phyloP scores from a whole-genome alignment of 2,113 vertebrate species.

The Fulmarus glacialis region DNA sequence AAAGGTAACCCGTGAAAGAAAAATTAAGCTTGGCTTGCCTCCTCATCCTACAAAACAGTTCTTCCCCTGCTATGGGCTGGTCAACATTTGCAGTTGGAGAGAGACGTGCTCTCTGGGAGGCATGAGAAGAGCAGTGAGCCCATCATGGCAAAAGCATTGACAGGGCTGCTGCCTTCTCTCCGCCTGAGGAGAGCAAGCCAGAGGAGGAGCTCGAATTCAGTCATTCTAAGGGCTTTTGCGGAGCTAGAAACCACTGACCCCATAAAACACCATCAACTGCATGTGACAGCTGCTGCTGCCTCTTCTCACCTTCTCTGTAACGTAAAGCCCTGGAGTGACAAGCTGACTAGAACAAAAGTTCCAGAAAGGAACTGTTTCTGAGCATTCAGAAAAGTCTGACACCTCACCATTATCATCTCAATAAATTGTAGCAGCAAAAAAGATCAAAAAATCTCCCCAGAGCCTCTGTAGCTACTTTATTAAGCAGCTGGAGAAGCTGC shows the following conservation, averaged over 20 bases:
- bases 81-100: not conserved
- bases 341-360: not conserved
- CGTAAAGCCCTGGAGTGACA: not conserved
- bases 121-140: not conserved
- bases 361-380: not conserved
- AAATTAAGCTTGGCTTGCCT: not conserved
- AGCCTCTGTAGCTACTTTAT: not conserved
- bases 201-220: not conserved
- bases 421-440: not conserved
- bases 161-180: not conserved
- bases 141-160: not conserved
- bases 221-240: not conserved
- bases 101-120: rapidly evolving
- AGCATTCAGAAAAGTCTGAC: not conserved
- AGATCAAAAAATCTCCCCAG: not conserved
- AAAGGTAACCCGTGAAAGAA: not conserved
- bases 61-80: not conserved
- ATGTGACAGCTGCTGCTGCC: not conserved
- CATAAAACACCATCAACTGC: not conserved
- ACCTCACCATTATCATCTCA: not conserved
- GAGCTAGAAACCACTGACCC: not conserved
- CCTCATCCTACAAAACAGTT: not conserved
- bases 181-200: not conserved
- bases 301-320: not conserved
- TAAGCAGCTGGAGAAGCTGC: not conserved